These are phyloP conservation scores for Urocyon cinereoargenteus DNA, from an alignment of 2,797 vertebrate genomes.

Conservation along the genomic window DNA sequence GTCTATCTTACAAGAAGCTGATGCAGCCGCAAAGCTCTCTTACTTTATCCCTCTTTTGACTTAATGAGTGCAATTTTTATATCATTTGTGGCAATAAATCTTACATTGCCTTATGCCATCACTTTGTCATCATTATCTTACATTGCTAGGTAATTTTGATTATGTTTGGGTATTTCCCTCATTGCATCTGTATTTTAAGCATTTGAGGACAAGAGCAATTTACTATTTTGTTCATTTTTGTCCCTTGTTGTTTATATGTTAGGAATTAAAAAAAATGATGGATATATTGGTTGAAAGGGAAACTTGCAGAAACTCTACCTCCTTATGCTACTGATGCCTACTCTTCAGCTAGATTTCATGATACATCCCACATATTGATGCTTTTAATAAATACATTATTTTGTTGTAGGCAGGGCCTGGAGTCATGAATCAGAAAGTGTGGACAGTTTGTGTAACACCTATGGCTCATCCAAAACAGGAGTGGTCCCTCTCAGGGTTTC, in stretches of 20 bases:
- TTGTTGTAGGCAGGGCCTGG: conserved; percentile 57
- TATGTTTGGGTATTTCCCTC: not conserved
- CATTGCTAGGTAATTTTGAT: not conserved
- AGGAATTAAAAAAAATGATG: not conserved
- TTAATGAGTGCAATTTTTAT: not conserved
- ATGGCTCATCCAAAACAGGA: conserved; percentile 22
- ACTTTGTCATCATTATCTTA: not conserved
- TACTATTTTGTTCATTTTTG: not conserved
- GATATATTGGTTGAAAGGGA: not conserved
- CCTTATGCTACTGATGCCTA: conserved; percentile 43
- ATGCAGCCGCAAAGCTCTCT: not conserved
- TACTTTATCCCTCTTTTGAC: not conserved
- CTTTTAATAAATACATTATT: conserved; percentile 68
- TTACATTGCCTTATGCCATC: not conserved
- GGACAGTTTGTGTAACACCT: conserved; percentile 57
- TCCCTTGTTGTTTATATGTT: not conserved
- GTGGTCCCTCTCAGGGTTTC: conserved; percentile 24
- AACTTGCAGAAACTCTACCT: conserved; percentile 43
- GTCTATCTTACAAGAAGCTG: not conserved
- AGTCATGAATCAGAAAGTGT: conserved; percentile 69
- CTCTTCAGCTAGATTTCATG: conserved; percentile 35
- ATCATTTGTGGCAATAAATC: not conserved
- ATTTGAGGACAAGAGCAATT: not conserved
- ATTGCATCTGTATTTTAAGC: not conserved
- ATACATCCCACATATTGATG: conserved; percentile 11